Evolutionary conservation across 2,797 vertebrate species (phyloP), one percentile per base, ranked within the genome.

Genomic region (Phyllotis vaccarum): DNA sequence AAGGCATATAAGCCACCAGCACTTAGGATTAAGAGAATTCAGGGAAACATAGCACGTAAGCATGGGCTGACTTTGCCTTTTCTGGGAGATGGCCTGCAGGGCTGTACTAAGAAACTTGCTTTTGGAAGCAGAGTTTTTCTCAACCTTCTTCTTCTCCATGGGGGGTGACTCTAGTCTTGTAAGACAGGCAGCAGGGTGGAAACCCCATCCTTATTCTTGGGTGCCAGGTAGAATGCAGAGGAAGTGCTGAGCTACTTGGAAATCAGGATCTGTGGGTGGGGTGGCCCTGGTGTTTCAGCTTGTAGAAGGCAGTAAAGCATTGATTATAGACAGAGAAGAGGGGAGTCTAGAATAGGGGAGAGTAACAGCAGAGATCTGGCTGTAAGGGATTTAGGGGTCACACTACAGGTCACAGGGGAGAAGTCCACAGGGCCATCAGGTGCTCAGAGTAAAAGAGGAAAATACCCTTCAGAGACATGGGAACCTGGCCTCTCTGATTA

Each of bases 51-150:
- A 56, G 9, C 43, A 6, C 22, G 6, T 29, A 11, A 3, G 17
- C 49, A 68, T 4, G 14, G 14, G 29, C 6, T 56, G 85, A 66
- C 82, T 90, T 90, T 40, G 46, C 34, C 34, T 90, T 95, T 43
- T 62, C 16, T 22, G 46, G 79, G 52, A n/a, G 54, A 72, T 40
- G 62, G 37, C 2, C 0, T 2, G 0, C 22, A 7, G 31, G 8
- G 19, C 16, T 72, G 34, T 58, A 62, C 43, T 94, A 86, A 94
- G 49, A 83, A 76, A 60, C 31, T 88, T 96, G 76, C 64, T 86
- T 80, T 95, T 81, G 92, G 54, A 91, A 85, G 14, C 3, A 5
- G 0, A 3, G 13, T 91, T 93, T 93, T 93, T 49, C 70, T 62
- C 40, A 34, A 21, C 6, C 3, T 80, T 11, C 49, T 72, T 31